Conservation (phyloP, 2,113 vertebrate species). For the Nipponia nippon region DNA sequence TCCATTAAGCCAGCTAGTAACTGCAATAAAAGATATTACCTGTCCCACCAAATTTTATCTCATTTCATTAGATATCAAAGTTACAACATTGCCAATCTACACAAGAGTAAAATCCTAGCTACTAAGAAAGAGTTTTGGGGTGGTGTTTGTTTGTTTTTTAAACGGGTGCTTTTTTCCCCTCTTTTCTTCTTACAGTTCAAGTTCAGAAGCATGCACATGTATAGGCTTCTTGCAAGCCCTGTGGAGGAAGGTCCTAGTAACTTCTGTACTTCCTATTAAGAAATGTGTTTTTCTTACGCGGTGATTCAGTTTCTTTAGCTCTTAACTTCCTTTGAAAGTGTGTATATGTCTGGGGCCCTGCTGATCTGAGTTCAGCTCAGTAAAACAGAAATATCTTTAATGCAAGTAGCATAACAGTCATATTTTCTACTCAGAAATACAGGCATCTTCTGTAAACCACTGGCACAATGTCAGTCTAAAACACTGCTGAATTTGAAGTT, state of each 20-base stretch:
- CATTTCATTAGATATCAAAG: neutral
- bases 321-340: neutral
- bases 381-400: neutral
- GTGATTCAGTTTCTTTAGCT: neutral
- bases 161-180: neutral
- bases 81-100: neutral
- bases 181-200: neutral
- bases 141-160: neutral
- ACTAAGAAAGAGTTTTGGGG: neutral
- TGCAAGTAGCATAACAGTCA: neutral
- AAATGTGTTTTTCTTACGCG: rapidly evolving
- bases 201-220: neutral
- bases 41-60: neutral
- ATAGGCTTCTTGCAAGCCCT: neutral
- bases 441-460: neutral
- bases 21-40: neutral
- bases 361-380: neutral
- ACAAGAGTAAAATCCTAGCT: neutral
- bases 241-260: neutral
- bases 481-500: neutral
- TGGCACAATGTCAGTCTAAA: neutral
- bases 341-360: neutral
- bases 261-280: neutral
- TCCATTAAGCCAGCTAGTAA: neutral
- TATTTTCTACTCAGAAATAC: neutral